These are phyloP conservation scores for Grallaria varia DNA, from an alignment of 2,113 vertebrate genomes.

Conservation along the genomic window DNA sequence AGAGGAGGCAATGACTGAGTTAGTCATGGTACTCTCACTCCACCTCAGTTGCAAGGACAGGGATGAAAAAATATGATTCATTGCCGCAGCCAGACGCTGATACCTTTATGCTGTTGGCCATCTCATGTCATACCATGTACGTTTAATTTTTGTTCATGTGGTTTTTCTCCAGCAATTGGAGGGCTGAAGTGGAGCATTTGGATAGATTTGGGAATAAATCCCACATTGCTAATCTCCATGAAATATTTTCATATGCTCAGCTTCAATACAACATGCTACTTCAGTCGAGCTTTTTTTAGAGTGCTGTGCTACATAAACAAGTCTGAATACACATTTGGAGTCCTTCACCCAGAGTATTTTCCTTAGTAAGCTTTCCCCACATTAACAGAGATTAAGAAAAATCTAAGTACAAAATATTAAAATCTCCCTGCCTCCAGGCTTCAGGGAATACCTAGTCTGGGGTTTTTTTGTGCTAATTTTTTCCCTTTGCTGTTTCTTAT, in stretches of 20 bases:
- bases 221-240: background rate
- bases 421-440: background rate
- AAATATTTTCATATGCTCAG: background rate
- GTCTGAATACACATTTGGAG: background rate
- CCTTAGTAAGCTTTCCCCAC: background rate
- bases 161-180: background rate
- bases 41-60: background rate
- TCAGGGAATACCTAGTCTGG: background rate
- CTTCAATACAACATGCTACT: background rate
- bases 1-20: rapidly evolving
- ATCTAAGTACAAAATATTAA: background rate
- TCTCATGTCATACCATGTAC: background rate
- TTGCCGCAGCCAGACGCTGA: background rate
- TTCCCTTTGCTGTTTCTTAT: background rate
- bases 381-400: background rate
- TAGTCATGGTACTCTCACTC: background rate
- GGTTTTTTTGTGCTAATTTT: background rate
- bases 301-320: background rate
- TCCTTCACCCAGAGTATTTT: background rate
- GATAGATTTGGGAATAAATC: background rate
- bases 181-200: background rate
- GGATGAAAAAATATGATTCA: background rate
- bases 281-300: background rate
- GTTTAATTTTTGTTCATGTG: background rate
- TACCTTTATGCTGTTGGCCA: background rate